Evolutionary conservation across 2,888 invertebrate genomes (phyloP), one percentile per base, ranked within the genome.

Genomic region (Lampropteryx suffumata): DNA sequence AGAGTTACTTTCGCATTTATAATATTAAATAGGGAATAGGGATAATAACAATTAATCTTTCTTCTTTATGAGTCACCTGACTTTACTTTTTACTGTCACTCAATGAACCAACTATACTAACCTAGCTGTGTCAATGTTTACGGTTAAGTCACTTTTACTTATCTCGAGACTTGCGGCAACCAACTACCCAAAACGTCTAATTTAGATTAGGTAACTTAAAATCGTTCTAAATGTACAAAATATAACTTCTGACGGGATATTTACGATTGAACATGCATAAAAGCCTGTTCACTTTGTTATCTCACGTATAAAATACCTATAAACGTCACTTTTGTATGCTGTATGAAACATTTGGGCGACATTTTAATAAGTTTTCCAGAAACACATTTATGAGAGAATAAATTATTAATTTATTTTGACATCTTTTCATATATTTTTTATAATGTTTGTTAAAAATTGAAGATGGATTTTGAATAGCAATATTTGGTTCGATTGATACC

Each of bases 121-220:
- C 7, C 14, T 7, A 29, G 6, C 47, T 47, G 30, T 32, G 30
- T 8, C 61, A 60, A 53, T 75, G 76, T 80, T 83, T 79, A 80
- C 82, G 79, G 82, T 80, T 83, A 77, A 55, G 66, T 71, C 73
- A 77, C 76, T 83, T 73, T 69, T 60, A 65, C 47, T 76, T 77
- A 73, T 80, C 76, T 55, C 49, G 33, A 44, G 55, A 53, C 52
- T 52, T 65, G 57, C 65, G 61, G 62, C 67, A 62, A 59, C 64
- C 69, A 65, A 73, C 59, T 64, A 55, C 61, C 62, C 57, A 59
- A 67, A 69, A 69, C 65, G 65, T 68, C 72, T 72, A 72, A 75
- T 82, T 79, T 74, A 79, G 75, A 79, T 81, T 76, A 72, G 62
- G 55, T 61, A 57, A 55, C 51, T 51, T 47, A 27, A 55, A 47